Evolutionary conservation across 2,113 vertebrate genomes (phyloP).

Genomic region (Addax nasomaculatus): DNA sequence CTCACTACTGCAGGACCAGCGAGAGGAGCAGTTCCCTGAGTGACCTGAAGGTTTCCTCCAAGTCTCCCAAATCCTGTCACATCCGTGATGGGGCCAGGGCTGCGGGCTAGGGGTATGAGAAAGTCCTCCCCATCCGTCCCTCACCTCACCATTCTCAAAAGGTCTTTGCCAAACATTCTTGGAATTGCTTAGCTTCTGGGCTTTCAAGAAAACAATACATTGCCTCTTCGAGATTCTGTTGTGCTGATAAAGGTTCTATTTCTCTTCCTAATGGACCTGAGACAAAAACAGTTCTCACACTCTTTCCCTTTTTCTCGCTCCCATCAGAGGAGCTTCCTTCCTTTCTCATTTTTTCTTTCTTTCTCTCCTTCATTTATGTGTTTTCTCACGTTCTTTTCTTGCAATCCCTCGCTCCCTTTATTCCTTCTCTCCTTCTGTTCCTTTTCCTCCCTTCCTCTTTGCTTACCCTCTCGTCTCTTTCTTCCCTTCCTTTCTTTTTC

Average conservation of each 20-base stretch:
- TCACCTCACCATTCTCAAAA: slow-evolving; percentile 50
- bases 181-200: slow-evolving; percentile 59
- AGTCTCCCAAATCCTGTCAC: slow-evolving; percentile 73
- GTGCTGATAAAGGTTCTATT: not conserved
- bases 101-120: not conserved
- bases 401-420: not conserved
- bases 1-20: slow-evolving; percentile 42
- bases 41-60: slow-evolving; percentile 69
- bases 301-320: not conserved
- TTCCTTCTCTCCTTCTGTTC: not conserved
- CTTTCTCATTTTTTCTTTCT: not conserved
- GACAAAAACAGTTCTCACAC: not conserved
- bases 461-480: not conserved
- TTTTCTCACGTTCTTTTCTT: not conserved
- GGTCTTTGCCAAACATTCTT: slow-evolving; percentile 63
- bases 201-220: slow-evolving; percentile 37
- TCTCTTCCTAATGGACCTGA: not conserved
- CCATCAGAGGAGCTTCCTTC: not conserved
- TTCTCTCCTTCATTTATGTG: not conserved
- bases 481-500: not conserved
- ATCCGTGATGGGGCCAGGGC: slow-evolving; percentile 56
- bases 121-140: not conserved
- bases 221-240: not conserved
- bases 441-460: rapidly evolving
- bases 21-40: slow-evolving; percentile 64